Conservation (phyloP, 2,888 invertebrate genomes). For the Acanthosepion esculentum region DNA sequence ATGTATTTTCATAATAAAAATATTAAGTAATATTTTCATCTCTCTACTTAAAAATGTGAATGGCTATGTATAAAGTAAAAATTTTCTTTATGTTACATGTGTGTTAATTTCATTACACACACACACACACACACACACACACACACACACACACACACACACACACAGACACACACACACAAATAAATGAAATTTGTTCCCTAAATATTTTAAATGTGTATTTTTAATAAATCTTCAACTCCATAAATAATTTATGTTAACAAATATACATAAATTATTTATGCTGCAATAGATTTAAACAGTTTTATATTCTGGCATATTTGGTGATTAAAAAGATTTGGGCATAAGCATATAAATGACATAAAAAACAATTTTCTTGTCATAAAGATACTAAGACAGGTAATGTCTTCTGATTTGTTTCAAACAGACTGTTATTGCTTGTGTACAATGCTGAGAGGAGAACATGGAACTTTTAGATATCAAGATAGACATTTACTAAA, state of each 20-base stretch:
- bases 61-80: not conserved
- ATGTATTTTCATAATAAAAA: not conserved
- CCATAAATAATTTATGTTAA: not conserved
- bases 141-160: not conserved
- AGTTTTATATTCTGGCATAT: not conserved
- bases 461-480: not conserved
- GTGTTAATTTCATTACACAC: not conserved
- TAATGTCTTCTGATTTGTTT: not conserved
- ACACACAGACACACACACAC: not conserved
- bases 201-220: not conserved
- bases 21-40: not conserved
- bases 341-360: not conserved
- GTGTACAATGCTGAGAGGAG: not conserved
- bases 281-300: not conserved
- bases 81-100: not conserved
- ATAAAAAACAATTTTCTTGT: not conserved
- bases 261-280: not conserved
- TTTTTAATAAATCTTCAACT: not conserved
- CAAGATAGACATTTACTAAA: not conserved
- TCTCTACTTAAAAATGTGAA: not conserved
- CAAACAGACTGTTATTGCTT: not conserved
- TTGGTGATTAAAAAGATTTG: not conserved
- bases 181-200: not conserved
- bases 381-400: not conserved
- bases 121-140: not conserved